A percentile compares a stretch with the other conserved stretches of the same genome.
Evolutionary conservation across 2,113 vertebrate species (phyloP).

Genomic region (Takifugu bimaculatus): DNA sequence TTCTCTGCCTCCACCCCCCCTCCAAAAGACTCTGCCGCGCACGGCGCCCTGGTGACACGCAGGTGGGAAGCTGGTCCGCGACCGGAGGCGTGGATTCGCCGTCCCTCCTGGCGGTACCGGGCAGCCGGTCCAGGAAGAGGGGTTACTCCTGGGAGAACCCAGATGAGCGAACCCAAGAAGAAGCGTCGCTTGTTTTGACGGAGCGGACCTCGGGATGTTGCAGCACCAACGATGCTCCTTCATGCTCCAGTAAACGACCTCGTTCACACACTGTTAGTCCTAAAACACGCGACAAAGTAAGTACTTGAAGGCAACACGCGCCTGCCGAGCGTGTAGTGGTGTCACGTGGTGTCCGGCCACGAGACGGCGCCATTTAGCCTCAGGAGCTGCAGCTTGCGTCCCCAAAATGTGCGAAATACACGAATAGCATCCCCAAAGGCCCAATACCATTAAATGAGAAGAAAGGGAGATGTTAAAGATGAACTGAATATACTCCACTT

Average conservation of each 20-base stretch:
- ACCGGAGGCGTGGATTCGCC: conserved; percentile 23
- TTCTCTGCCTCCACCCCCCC: conserved; percentile 30
- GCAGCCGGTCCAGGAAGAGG: conserved; percentile 61
- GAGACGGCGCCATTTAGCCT: conserved; percentile 32
- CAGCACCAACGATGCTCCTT: neutral
- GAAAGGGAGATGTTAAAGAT: too few species aligned
- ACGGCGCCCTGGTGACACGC: conserved; percentile 23
- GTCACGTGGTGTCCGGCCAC: conserved; percentile 18
- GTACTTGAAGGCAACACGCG: neutral
- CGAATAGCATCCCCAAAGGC: too few species aligned
- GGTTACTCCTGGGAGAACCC: conserved; percentile 22
- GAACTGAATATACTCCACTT: too few species aligned
- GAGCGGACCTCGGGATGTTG: conserved; percentile 16
- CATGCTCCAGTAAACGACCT: conserved; percentile 34
- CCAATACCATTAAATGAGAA: too few species aligned
- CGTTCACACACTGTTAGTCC: neutral
- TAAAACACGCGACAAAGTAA: conserved; percentile 19
- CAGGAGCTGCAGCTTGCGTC: neutral
- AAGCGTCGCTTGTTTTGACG: neutral
- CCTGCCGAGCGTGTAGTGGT: accelerated
- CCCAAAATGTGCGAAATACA: too few species aligned
- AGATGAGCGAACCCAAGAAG: neutral
- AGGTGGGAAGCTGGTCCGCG: conserved; percentile 25
- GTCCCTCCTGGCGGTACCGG: conserved; percentile 31
- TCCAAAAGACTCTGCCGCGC: conserved; percentile 44